Base-by-base conservation (phyloP, 2,797 vertebrate species). In the Ataeniobius toweri region DNA sequence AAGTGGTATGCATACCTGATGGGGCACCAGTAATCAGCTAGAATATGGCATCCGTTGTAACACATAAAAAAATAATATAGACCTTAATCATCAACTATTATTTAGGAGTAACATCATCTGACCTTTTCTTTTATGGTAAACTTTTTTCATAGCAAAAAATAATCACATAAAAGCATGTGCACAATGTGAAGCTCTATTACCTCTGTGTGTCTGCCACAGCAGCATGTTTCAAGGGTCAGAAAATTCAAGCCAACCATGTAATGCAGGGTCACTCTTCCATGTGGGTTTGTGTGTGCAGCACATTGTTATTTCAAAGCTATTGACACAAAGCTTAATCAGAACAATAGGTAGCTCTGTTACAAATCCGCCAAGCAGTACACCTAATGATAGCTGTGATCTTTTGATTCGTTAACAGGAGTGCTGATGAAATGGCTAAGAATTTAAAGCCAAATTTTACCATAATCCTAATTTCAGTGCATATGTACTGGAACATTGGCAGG, bases 201-300 rank as follows among this genome's bases (percentile, higher is more conserved):
- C 63, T 58, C 56, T n/a, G 46, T 68, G 44, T 69, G 48, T 75
- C 68, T 78, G 71, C 61, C 58, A 65, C 55, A 68, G 58, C 59
- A 80, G 74, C 58, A 74, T 78, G 67, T 72, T 73, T 77, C 53
- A 46, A 48, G 63, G 78, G 80, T 84, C 75, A 84, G 77, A 76
- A 73, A 79, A 84, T 77, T 80, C 75, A 83, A 77, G 68, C 20
- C 16, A 74, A 73, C 78, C 75, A 80, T 74, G 74, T 72, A 78
- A 90, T 88, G 75, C 80, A 76, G 87, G 82, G 78, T 85, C 46
- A 84, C 76, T 85, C 82, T 84, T 93, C 86, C 84, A 92, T 90
- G 82, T 84, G 81, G 86, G 88, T 89, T 74, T 83, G 83, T 86
- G 86, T 81, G 78, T 80, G 77, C 72, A 69, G 84, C 71, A 82